phyloP scores from a whole-genome alignment of 2,888 invertebrate genomes.

The Drosophila mettleri region DNA sequence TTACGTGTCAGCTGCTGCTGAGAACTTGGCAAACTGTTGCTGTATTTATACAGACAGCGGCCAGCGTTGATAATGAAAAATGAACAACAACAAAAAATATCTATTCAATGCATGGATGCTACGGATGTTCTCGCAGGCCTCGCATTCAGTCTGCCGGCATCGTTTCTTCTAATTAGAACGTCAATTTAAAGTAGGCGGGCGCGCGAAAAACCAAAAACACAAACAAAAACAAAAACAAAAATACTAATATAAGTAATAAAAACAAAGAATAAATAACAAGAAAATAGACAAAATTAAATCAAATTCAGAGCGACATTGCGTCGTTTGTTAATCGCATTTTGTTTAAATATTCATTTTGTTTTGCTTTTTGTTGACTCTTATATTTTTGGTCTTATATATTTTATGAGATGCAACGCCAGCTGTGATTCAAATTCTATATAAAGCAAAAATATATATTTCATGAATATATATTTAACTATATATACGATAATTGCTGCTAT shows the following conservation, averaged over 20 bases:
- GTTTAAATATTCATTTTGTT: neutral
- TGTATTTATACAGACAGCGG: conserved; percentile 8
- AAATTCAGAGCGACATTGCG: conserved; percentile 28
- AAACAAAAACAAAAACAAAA: no score
- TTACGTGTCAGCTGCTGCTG: conserved; percentile 24
- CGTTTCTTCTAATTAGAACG: conserved; percentile 76
- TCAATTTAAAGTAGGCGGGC: conserved; percentile 56
- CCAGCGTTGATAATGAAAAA: conserved; percentile 59
- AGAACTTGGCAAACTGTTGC: conserved; percentile 49
- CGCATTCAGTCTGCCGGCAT: conserved; percentile 69
- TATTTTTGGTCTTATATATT: neutral
- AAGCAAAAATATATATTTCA: neutral
- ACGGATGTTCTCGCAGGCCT: conserved; percentile 41
- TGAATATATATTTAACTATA: neutral
- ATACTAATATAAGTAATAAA: conserved; percentile 4
- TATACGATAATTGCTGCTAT: no score
- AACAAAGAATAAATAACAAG: conserved; percentile 1
- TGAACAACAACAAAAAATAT: conserved; percentile 23
- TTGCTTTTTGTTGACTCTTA: conserved; percentile 12
- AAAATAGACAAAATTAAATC: conserved; percentile 30
- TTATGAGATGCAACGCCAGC: conserved; percentile 11
- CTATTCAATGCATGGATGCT: conserved; percentile 14
- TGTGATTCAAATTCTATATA: conserved; percentile 13
- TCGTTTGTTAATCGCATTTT: conserved; percentile 17
- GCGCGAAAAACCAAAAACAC: conserved; percentile 28